phyloP scores from a whole-genome alignment of 1,140 invertebrate species.

The Centruroides vittatus region DNA sequence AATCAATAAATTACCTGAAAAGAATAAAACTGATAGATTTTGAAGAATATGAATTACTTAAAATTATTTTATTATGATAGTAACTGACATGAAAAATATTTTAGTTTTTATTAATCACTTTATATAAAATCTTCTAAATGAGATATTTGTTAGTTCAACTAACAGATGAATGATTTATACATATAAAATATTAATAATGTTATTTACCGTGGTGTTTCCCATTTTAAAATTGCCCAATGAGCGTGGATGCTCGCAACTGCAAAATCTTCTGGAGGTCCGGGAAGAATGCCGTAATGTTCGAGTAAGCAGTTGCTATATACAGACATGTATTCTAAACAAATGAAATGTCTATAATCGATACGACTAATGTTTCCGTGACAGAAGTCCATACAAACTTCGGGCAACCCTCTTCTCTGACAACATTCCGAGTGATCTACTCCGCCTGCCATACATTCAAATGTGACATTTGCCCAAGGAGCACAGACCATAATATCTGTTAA shows the following conservation, averaged over 20 bases:
- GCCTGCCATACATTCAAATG: constrained; percentile 57
- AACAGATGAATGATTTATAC: neutral
- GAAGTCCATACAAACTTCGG: constrained; percentile 46
- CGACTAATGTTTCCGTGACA: constrained; percentile 53
- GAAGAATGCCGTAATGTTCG: constrained; percentile 64
- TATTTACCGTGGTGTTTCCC: constrained; percentile 44
- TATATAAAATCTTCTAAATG: neutral
- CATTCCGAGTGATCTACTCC: constrained; percentile 46
- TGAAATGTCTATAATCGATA: constrained; percentile 49
- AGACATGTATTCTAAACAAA: constrained; percentile 61
- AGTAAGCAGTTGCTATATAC: constrained; percentile 62
- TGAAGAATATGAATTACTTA: neutral
- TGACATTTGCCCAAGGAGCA: constrained; percentile 61
- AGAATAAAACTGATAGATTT: neutral
- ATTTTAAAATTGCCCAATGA: constrained; percentile 59
- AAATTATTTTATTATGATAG: neutral
- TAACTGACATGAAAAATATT: neutral
- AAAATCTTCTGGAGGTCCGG: constrained; percentile 47
- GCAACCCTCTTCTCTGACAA: constrained; percentile 54
- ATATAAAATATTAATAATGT: neutral
- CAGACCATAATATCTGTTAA: constrained; percentile 59
- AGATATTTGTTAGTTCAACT: neutral
- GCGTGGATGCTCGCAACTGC: constrained; percentile 53
- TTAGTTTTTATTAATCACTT: neutral
- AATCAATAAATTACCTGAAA: too few species aligned